phyloP scores from a whole-genome alignment of 2,113 vertebrate species.

The Rafetus swinhoei region DNA sequence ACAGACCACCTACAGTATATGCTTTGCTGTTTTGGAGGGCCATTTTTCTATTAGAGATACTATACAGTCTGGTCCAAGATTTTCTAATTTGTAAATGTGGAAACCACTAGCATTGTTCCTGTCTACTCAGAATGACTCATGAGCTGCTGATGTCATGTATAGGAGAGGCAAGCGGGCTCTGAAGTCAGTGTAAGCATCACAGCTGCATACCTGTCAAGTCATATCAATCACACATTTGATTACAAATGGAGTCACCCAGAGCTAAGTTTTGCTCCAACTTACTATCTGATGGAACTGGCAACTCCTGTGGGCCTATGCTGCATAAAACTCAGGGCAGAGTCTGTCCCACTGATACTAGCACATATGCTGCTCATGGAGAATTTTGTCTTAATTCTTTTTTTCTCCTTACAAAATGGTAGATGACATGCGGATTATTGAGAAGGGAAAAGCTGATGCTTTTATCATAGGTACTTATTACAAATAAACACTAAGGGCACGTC shows the following conservation, averaged over 20 bases:
- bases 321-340: not conserved
- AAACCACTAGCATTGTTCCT: not conserved
- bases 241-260: fast-evolving
- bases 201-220: conserved; percentile 8
- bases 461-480: not conserved
- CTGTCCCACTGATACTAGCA: not conserved
- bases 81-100: not conserved
- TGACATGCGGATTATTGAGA: fast-evolving
- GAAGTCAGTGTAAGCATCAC: not conserved
- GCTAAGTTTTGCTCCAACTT: fast-evolving
- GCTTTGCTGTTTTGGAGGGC: not conserved
- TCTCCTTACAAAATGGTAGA: not conserved
- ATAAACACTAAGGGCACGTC: not conserved
- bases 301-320: not conserved
- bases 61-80: not conserved
- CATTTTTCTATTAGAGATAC: not conserved
- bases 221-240: not conserved
- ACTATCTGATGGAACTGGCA: fast-evolving
- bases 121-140: conserved; percentile 35
- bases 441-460: not conserved
- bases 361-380: fast-evolving
- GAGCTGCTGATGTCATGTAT: conserved; percentile 40
- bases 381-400: fast-evolving
- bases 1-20: not conserved
- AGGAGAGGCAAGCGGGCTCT: not conserved